These are phyloP conservation scores for Rhagonycha fulva DNA, from an alignment of 2,888 invertebrate species.

Conservation along the genomic window DNA sequence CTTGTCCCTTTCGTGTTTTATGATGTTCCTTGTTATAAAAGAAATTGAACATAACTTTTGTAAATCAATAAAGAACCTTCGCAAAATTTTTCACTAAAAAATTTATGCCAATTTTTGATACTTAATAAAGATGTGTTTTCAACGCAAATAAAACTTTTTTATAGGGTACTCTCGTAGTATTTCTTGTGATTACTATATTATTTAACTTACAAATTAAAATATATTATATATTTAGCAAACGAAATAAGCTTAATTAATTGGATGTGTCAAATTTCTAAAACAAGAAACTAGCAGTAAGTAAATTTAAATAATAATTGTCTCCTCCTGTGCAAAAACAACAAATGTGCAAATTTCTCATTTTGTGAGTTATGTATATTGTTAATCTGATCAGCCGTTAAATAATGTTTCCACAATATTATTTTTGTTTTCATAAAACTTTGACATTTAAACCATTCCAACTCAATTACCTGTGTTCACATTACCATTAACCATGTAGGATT, in stretches of 20 bases:
- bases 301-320: too few species aligned
- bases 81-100: not conserved
- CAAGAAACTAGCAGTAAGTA: too few species aligned
- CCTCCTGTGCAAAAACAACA: too few species aligned
- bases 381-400: too few species aligned
- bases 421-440: too few species aligned
- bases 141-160: not conserved
- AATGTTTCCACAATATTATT: too few species aligned
- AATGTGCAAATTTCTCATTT: too few species aligned
- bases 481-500: too few species aligned
- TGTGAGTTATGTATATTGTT: too few species aligned
- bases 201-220: not conserved
- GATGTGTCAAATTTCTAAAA: too few species aligned
- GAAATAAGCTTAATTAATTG: not conserved
- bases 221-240: not conserved
- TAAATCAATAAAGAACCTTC: not conserved
- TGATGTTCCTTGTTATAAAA: not conserved
- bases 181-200: not conserved
- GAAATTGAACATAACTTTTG: not conserved
- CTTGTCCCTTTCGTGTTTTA: not conserved
- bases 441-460: too few species aligned
- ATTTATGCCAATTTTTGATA: not conserved
- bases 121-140: not conserved
- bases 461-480: too few species aligned
- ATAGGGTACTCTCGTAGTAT: not conserved